A percentile compares a stretch with the other conserved stretches of the same genome.
Conservation (phyloP, 2,888 invertebrate genomes). For the Nineta flava region DNA sequence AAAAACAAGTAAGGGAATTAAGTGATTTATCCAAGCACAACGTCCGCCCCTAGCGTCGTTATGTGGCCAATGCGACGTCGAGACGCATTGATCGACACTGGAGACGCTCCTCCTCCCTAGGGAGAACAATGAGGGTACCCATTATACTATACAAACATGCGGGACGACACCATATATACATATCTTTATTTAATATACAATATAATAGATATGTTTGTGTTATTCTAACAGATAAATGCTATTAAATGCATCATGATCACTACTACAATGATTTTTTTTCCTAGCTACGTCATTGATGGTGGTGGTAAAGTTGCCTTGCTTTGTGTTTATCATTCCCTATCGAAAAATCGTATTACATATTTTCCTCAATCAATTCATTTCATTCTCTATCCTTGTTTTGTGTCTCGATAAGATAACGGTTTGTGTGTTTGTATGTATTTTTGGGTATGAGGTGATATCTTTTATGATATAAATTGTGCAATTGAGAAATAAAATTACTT, state of each 20-base stretch:
- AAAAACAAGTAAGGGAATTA: neutral
- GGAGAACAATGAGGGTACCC: neutral
- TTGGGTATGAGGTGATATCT: no score
- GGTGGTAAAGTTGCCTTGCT: no score
- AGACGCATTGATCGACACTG: conserved; percentile 11
- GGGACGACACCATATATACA: neutral
- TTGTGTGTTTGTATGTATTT: no score
- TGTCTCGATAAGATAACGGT: no score
- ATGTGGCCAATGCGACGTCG: conserved; percentile 11
- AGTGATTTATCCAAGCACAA: conserved; percentile 2
- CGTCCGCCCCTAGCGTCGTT: conserved; percentile 6
- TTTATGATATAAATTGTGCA: no score
- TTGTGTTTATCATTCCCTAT: no score
- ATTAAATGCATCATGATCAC: neutral
- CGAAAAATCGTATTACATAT: neutral
- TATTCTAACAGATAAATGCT: neutral
- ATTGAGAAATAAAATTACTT: no score
- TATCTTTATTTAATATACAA: neutral
- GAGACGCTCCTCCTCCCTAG: conserved; percentile 8
- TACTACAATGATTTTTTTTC: neutral
- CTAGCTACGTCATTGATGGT: no score
- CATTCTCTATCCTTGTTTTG: no score
- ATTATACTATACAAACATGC: neutral
- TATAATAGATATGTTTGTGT: neutral
- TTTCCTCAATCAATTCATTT: neutral